Percentiles rank a stretch among this genome's conserved stretches.
Conservation (phyloP, 2,797 vertebrate genomes). For the Gallirallus australis region DNA sequence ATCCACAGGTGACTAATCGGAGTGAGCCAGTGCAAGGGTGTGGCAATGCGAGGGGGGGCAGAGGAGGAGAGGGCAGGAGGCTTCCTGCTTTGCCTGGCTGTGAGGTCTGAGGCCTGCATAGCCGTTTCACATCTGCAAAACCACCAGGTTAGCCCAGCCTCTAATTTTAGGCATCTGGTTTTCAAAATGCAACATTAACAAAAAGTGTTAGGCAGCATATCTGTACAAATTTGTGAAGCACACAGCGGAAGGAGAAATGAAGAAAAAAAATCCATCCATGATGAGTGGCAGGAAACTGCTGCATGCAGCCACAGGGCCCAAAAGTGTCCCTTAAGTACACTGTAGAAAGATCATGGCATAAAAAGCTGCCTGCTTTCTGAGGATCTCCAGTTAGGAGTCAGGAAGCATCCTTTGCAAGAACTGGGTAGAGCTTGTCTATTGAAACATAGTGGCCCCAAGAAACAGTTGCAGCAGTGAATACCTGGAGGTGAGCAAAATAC, state of each 20-base stretch:
- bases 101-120: fast-evolving
- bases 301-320: neutral
- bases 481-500: neutral
- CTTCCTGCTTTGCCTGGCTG: neutral
- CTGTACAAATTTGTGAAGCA: neutral
- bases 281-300: neutral
- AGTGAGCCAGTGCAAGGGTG: neutral
- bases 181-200: neutral
- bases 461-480: neutral
- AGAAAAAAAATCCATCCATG: neutral
- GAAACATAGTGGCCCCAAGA: neutral
- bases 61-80: neutral
- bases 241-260: neutral
- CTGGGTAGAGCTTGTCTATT: neutral
- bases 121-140: neutral
- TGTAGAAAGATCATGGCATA: neutral
- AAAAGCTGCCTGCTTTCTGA: neutral
- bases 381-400: neutral
- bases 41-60: neutral
- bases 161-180: neutral
- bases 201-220: neutral
- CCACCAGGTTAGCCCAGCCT: neutral
- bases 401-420: neutral
- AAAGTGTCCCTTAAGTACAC: neutral
- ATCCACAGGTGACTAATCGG: neutral